A percentile compares a stretch with the other conserved stretches of the same genome.
phyloP scores from a whole-genome alignment of 2,888 invertebrate genomes.

The Syrphus vitripennis region DNA sequence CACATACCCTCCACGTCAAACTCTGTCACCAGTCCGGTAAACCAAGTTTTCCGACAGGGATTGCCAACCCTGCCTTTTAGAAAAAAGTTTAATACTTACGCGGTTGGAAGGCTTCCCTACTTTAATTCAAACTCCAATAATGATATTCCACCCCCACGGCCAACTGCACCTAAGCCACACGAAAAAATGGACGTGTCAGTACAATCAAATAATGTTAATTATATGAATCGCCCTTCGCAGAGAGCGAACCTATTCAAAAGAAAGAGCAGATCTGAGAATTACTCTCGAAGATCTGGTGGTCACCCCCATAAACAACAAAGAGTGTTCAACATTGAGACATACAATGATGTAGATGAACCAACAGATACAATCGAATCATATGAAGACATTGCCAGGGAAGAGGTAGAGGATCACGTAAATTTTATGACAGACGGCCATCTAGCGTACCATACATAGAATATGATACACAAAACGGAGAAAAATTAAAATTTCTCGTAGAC shows the following conservation, averaged over 20 bases:
- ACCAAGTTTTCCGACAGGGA: background rate
- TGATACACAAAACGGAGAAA: background rate
- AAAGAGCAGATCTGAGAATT: too few species aligned
- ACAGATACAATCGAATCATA: too few species aligned
- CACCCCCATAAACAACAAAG: background rate
- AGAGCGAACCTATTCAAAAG: background rate
- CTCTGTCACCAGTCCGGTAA: background rate
- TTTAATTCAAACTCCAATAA: too few species aligned
- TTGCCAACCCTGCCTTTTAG: too few species aligned
- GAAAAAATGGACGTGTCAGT: constrained; percentile 6
- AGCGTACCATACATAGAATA: constrained; percentile 53
- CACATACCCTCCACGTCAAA: background rate
- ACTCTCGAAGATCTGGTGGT: background rate
- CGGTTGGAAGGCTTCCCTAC: too few species aligned
- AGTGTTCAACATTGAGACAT: background rate
- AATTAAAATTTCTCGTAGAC: too few species aligned
- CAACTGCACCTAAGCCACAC: too few species aligned
- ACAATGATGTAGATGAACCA: background rate
- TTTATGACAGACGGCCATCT: constrained; percentile 57
- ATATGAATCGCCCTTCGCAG: background rate
- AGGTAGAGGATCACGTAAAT: constrained; percentile 20
- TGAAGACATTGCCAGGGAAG: background rate
- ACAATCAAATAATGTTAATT: background rate
- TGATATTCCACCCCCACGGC: background rate
- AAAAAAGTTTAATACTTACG: too few species aligned